phyloP scores from a whole-genome alignment of 2,888 invertebrate genomes.

The Mycalesis mineus region DNA sequence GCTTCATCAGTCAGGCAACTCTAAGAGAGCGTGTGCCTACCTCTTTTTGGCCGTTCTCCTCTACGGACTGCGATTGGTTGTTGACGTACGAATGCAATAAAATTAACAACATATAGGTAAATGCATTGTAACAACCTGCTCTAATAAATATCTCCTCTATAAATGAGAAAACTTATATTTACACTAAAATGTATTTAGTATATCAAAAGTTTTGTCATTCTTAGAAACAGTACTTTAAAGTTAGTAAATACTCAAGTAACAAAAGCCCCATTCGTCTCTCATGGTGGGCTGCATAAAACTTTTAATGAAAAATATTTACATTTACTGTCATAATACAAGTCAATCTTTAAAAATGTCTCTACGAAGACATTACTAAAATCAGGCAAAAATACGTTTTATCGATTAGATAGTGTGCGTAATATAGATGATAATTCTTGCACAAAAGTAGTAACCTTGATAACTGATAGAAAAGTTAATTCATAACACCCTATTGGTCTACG shows the following conservation, averaged over 20 bases:
- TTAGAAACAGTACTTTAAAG: constrained; percentile 52
- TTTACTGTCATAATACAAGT: constrained; percentile 67
- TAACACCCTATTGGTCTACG: constrained; percentile 78
- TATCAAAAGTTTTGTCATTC: constrained; percentile 65
- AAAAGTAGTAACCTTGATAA: constrained; percentile 72
- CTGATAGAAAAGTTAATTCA: constrained; percentile 74
- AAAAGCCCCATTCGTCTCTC: constrained; percentile 70
- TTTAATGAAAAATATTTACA: constrained; percentile 71
- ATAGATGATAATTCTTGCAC: constrained; percentile 74
- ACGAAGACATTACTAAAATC: constrained; percentile 74
- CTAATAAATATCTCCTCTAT: constrained; percentile 62
- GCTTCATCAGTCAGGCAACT: constrained; percentile 40
- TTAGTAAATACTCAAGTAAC: constrained; percentile 63
- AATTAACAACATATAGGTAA: constrained; percentile 77
- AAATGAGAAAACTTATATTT: constrained; percentile 56
- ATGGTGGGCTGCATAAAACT: constrained; percentile 63
- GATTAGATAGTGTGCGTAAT: constrained; percentile 70
- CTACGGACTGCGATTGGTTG: constrained; percentile 78
- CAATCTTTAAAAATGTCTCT: constrained; percentile 71
- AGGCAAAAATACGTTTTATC: constrained; percentile 69
- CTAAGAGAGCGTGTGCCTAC: constrained; percentile 70
- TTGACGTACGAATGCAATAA: constrained; percentile 78
- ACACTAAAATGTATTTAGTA: constrained; percentile 55
- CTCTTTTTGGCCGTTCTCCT: constrained; percentile 77
- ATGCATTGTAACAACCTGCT: constrained; percentile 72